Conservation (phyloP, 2,797 vertebrate genomes). For the Eulemur mongoz region DNA sequence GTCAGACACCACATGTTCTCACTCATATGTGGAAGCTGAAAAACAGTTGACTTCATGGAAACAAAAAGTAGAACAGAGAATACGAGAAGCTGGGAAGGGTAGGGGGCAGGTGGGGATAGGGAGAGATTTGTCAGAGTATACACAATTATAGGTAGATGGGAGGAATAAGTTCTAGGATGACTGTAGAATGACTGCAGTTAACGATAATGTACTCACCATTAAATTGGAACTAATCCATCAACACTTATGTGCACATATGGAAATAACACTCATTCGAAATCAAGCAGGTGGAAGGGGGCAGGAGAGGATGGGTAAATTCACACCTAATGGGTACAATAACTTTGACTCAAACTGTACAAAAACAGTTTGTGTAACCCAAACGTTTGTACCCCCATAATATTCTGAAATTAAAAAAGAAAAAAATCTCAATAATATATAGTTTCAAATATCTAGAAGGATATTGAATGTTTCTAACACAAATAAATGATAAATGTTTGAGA, state of each 20-base stretch:
- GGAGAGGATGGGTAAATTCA: no score
- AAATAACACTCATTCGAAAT: no score
- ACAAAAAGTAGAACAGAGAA: neutral
- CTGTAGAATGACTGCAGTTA: neutral
- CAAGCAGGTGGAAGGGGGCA: no score
- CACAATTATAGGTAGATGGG: neutral
- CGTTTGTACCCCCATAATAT: no score
- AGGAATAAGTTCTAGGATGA: neutral
- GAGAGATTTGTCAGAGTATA: neutral
- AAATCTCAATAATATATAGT: neutral
- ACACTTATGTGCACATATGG: no score
- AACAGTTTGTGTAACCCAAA: no score
- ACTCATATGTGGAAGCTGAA: neutral
- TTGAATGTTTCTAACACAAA: neutral
- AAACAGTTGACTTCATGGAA: neutral
- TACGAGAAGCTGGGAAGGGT: neutral
- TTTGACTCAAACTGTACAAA: no score
- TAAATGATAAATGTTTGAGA: neutral
- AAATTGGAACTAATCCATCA: no score
- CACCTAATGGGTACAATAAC: no score
- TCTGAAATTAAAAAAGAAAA: no score
- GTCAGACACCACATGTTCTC: neutral
- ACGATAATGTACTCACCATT: no score
- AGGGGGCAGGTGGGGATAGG: neutral
- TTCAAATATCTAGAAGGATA: neutral